These are phyloP conservation scores for Gallinago jamesoni DNA, from an alignment of 2,113 vertebrate genomes.

Conservation along the genomic window DNA sequence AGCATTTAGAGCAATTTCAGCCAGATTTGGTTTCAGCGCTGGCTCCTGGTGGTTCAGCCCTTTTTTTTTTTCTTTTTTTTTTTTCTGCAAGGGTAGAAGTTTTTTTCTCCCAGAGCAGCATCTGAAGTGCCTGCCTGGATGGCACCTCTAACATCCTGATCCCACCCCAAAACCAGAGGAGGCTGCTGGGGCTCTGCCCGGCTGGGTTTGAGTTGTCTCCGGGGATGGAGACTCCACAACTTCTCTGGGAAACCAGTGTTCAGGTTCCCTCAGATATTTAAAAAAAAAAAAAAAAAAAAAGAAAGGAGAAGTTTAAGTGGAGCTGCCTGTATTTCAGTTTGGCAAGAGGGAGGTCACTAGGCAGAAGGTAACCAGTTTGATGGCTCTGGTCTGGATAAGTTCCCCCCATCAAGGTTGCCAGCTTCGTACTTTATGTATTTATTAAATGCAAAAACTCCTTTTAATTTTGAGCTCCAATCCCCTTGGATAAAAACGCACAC, in stretches of 20 bases:
- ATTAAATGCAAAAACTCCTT: not conserved
- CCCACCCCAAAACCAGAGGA: not conserved
- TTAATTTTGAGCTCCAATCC: not conserved
- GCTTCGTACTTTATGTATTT: not conserved
- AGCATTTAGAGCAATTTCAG: not conserved
- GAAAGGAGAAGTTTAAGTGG: no score
- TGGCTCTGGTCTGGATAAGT: not conserved
- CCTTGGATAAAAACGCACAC: not conserved
- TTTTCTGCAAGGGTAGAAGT: not conserved
- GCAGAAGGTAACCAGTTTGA: not conserved
- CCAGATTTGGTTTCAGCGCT: not conserved
- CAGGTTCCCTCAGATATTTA: not conserved
- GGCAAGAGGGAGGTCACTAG: not conserved
- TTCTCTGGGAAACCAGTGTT: not conserved
- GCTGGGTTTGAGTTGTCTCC: not conserved
- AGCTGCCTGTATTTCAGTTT: not conserved
- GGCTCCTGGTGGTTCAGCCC: not conserved
- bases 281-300: not conserved
- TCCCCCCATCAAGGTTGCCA: not conserved
- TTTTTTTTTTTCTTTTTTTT: not conserved
- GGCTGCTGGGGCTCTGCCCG: not conserved
- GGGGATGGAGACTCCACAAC: not conserved
- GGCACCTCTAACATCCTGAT: rapidly evolving
- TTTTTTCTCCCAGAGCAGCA: not conserved
- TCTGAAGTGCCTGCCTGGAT: not conserved